phyloP scores from a whole-genome alignment of 2,113 vertebrate genomes.

The Bagarius yarrelli region DNA sequence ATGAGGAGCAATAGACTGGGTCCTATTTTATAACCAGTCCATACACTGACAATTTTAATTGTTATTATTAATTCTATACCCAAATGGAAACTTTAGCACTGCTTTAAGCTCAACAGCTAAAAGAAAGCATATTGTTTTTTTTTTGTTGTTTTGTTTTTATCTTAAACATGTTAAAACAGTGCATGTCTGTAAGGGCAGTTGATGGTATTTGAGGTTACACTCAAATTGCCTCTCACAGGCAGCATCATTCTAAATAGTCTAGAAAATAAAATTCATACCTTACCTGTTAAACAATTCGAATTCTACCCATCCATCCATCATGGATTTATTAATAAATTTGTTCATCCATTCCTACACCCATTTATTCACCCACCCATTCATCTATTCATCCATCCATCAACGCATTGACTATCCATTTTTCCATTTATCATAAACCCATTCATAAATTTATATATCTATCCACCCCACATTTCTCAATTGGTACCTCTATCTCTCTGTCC shows the following conservation, averaged over 20 bases:
- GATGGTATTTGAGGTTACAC: neutral
- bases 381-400: neutral
- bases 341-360: neutral
- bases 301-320: neutral
- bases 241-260: conserved; percentile 34
- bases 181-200: neutral
- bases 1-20: neutral
- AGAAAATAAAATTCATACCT: too few species aligned
- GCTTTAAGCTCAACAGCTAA: neutral
- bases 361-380: neutral
- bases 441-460: neutral
- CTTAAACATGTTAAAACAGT: neutral
- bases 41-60: neutral
- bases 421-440: neutral
- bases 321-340: neutral
- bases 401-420: too few species aligned
- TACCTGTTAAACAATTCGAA: too few species aligned
- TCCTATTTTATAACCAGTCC: neutral
- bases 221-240: neutral
- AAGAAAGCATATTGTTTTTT: neutral
- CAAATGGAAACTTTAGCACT: neutral
- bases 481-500: neutral
- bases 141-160: neutral
- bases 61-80: neutral
- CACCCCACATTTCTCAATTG: too few species aligned